Conservation (phyloP, 2,888 invertebrate species). For the Ormia ochracea region DNA sequence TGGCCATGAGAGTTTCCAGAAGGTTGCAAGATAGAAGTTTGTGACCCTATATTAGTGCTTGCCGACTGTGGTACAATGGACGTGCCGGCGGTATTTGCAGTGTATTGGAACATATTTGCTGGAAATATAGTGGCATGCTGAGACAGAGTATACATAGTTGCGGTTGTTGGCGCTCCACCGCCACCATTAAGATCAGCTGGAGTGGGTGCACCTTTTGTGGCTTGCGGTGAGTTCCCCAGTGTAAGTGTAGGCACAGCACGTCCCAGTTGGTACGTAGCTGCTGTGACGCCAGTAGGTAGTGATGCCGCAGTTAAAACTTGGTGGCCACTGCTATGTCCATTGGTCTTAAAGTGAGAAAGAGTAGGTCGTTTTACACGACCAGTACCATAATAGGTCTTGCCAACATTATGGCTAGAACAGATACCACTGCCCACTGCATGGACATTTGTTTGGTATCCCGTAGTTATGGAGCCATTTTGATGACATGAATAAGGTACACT, state of each 20-base stretch:
- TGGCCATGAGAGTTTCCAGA: conserved; percentile 60
- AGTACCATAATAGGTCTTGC: conserved; percentile 65
- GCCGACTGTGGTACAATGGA: conserved; percentile 66
- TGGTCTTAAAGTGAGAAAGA: conserved; percentile 68
- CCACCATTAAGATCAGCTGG: conserved; percentile 70
- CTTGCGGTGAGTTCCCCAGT: conserved; percentile 66
- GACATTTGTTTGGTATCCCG: conserved; percentile 59
- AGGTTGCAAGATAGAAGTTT: conserved; percentile 56
- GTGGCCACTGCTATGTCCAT: conserved; percentile 42
- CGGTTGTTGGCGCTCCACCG: conserved; percentile 65
- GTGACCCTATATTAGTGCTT: conserved; percentile 64
- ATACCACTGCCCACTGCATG: conserved; percentile 54
- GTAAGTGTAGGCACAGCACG: conserved; percentile 72
- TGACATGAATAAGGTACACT: conserved; percentile 23
- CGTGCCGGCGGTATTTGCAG: conserved; percentile 67
- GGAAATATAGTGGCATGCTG: conserved; percentile 75
- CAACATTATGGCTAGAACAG: conserved; percentile 62
- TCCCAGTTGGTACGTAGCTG: conserved; percentile 72
- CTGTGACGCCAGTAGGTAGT: conserved; percentile 64
- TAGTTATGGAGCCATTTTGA: conserved; percentile 33
- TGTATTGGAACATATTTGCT: conserved; percentile 76
- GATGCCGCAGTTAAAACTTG: conserved; percentile 63
- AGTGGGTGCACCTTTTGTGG: conserved; percentile 67
- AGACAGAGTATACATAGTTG: conserved; percentile 75
- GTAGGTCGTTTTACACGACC: conserved; percentile 73